phyloP scores from a whole-genome alignment of 2,797 vertebrate genomes.

The Pipistrellus nathusii region DNA sequence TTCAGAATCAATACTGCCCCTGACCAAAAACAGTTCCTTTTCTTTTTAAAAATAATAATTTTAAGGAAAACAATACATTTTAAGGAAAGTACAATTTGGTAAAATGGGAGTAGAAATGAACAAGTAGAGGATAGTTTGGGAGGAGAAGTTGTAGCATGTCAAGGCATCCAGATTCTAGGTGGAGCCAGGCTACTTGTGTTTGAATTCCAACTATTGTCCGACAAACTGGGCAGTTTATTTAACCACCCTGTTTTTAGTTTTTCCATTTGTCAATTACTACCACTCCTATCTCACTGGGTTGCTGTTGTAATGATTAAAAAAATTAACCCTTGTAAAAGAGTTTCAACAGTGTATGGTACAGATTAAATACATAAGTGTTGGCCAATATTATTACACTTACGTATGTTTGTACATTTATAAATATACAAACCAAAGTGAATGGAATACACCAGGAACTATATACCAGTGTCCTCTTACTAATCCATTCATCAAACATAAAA shows the following conservation, averaged over 20 bases:
- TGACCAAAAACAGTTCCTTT: conserved; percentile 16
- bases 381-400: not conserved
- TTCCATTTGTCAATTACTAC: not conserved
- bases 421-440: conserved; percentile 22
- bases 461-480: not conserved
- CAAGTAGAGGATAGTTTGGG: not conserved
- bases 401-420: not conserved
- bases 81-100: conserved; percentile 15
- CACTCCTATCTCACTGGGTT: not conserved
- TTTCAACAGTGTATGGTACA: not conserved
- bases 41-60: conserved; percentile 27
- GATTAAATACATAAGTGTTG: not conserved
- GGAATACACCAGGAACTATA: not conserved
- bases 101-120: conserved; percentile 8
- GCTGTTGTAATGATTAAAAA: not conserved
- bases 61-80: not conserved
- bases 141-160: not conserved
- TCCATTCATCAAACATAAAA: not conserved
- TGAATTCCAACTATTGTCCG: conserved; percentile 11
- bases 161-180: not conserved
- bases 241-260: not conserved
- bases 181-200: not conserved
- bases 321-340: conserved; percentile 8
- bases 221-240: not conserved
- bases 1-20: conserved; percentile 32